phyloP scores from a whole-genome alignment of 2,797 vertebrate genomes.

The Sylvilagus floridanus region DNA sequence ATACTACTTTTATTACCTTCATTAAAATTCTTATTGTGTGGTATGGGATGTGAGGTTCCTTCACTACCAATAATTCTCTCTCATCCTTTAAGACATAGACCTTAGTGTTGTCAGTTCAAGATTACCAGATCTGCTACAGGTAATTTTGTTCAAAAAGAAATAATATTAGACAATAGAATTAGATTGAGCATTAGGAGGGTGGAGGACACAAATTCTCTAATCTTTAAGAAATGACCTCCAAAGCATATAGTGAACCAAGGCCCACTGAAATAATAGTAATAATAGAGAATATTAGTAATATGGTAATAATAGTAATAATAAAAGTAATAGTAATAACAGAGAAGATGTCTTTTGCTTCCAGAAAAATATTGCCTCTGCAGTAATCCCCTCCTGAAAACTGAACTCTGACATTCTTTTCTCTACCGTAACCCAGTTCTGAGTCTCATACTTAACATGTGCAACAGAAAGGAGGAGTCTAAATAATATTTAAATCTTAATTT shows the following conservation, averaged over 20 bases:
- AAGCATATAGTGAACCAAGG: neutral
- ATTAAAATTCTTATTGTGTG: neutral
- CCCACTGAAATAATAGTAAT: neutral
- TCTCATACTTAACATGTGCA: neutral
- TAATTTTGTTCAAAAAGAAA: neutral
- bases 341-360: neutral
- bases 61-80: neutral
- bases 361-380: neutral
- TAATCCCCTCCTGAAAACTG: neutral
- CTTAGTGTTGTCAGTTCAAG: neutral
- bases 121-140: neutral
- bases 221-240: neutral
- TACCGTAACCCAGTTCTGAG: neutral
- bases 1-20: neutral
- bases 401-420: neutral
- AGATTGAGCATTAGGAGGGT: neutral
- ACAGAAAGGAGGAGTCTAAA: neutral
- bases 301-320: neutral
- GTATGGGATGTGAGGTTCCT: neutral
- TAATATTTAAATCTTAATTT: neutral
- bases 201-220: neutral
- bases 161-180: too few species aligned
- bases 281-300: neutral
- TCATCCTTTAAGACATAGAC: neutral
- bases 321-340: neutral